A percentile compares a stretch with the other conserved stretches of the same genome.
Conservation (phyloP, 2,113 vertebrate species). For the Capreolus pygargus region DNA sequence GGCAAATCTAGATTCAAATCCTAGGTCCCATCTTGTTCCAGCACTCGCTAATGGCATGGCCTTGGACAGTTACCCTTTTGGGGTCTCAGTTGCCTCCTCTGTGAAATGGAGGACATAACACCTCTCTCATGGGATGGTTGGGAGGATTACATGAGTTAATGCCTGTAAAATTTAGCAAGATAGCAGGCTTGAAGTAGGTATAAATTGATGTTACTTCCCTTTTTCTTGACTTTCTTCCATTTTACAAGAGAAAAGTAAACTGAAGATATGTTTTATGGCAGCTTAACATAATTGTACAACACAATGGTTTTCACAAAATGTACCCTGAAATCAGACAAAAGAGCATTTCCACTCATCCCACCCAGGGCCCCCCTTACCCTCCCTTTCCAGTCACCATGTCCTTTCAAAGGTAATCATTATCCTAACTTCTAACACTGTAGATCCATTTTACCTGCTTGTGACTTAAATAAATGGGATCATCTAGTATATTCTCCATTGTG, state of each 20-base stretch:
- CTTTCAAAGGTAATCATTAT: not conserved
- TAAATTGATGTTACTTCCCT: not conserved
- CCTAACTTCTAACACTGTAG: not conserved
- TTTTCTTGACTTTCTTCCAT: not conserved
- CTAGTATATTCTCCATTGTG: rapidly evolving
- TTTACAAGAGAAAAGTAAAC: not conserved
- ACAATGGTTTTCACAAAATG: not conserved
- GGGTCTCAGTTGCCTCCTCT: not conserved
- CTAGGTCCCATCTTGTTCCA: not conserved
- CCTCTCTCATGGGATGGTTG: not conserved
- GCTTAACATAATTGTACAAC: not conserved
- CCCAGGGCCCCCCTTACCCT: no score
- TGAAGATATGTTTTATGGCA: not conserved
- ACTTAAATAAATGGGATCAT: not conserved
- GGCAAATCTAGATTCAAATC: not conserved
- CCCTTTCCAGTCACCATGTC: not conserved
- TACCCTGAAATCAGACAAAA: not conserved
- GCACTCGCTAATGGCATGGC: not conserved
- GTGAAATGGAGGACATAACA: not conserved
- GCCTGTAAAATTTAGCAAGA: not conserved
- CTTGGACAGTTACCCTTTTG: not conserved
- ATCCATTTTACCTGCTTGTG: not conserved
- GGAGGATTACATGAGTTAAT: not conserved
- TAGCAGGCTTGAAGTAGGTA: not conserved
- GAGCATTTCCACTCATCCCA: not conserved